Evolutionary conservation across 2,113 vertebrate genomes (phyloP).

Genomic region (Paracanthobrama guichenoti): DNA sequence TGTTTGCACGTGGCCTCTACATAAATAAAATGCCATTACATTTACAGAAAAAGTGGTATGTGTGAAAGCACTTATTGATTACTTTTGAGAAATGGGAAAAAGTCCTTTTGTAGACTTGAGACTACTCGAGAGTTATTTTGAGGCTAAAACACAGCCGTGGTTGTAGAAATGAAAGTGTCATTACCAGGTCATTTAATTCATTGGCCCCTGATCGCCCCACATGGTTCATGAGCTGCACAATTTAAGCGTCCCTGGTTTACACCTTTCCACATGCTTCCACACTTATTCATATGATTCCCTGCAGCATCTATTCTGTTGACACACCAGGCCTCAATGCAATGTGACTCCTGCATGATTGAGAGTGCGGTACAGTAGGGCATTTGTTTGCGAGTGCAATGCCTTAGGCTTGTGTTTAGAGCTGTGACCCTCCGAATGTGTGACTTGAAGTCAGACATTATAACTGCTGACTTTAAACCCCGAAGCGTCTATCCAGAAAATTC

Average conservation of each 20-base stretch:
- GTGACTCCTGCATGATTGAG: slow-evolving; percentile 35
- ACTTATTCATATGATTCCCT: neutral
- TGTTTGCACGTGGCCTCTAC: no score
- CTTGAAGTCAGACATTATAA: slow-evolving; percentile 51
- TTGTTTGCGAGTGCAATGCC: slow-evolving; percentile 1
- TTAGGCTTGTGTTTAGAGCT: slow-evolving; percentile 26
- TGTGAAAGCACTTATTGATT: no score
- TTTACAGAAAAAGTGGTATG: neutral
- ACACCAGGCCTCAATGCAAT: slow-evolving; percentile 9
- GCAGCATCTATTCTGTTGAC: neutral
- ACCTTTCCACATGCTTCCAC: neutral
- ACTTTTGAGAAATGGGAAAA: neutral
- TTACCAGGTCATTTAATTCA: neutral
- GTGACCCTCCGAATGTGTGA: slow-evolving; percentile 57
- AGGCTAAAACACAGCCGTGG: neutral
- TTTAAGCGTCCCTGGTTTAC: neutral
- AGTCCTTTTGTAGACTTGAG: neutral
- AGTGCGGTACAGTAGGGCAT: slow-evolving; percentile 7
- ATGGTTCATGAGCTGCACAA: neutral
- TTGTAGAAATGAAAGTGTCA: no score
- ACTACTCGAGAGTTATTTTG: neutral
- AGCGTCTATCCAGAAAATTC: neutral
- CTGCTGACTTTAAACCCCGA: slow-evolving; percentile 48
- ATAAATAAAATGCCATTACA: neutral
- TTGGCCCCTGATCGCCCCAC: neutral